Conservation (phyloP, 1,140 invertebrate species). For the Helicoverpa armigera region DNA sequence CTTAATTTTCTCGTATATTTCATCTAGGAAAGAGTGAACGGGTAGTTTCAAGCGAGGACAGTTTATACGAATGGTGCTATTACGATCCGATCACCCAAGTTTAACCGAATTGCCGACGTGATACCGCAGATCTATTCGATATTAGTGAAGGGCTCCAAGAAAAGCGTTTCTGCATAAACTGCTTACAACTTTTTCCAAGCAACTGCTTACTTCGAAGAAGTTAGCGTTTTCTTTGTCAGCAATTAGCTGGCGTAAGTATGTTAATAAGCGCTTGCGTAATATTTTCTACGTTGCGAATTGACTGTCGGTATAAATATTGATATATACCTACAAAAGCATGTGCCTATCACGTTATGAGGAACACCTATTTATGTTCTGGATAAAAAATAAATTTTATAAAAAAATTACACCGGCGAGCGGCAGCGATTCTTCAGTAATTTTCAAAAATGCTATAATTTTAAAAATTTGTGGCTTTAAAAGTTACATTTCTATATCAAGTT, state of each 20-base stretch:
- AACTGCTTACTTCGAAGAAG: background rate
- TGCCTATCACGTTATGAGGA: no score
- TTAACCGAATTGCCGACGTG: slow-evolving; percentile 67
- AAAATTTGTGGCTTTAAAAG: no score
- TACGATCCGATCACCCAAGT: slow-evolving; percentile 61
- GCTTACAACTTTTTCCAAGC: background rate
- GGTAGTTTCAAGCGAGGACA: slow-evolving; percentile 30
- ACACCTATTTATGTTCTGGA: no score
- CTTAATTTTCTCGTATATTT: slow-evolving; percentile 15
- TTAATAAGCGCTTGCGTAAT: slow-evolving; percentile 2
- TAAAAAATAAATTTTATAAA: no score
- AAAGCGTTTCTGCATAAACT: slow-evolving; percentile 11
- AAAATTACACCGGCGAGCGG: no score
- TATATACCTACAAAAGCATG: background rate
- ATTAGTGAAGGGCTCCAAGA: slow-evolving; percentile 53
- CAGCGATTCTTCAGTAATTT: no score
- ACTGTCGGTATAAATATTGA: background rate
- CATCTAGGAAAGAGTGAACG: slow-evolving; percentile 22
- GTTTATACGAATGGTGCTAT: slow-evolving; percentile 62
- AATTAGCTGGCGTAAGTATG: slow-evolving; percentile 19
- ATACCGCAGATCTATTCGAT: slow-evolving; percentile 63
- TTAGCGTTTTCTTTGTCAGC: background rate
- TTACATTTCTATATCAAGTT: no score
- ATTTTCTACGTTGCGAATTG: background rate
- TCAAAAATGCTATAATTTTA: no score